Evolutionary conservation across 1,140 invertebrate genomes (phyloP), one percentile per base, ranked within the genome.

Genomic region (Steinernema khuongi): DNA sequence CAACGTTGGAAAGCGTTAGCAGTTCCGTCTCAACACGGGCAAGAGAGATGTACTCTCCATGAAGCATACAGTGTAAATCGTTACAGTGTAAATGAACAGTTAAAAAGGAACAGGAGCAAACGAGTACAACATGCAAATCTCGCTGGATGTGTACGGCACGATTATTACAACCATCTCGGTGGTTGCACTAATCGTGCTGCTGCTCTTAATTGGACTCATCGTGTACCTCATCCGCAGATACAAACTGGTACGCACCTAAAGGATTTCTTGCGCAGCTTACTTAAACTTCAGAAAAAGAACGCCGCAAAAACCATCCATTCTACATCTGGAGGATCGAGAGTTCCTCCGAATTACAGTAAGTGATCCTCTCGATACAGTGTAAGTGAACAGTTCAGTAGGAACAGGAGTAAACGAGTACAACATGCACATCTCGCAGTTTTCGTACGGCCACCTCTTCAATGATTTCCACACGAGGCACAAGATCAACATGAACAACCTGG

Each of bases 1-100:
- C 96, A n/a, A 99, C 92, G 28, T 95, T 86, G 1, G 93, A 91
- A 82, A 91, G 94, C 0, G 94, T 96, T 86, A 97, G 96, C 77
- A 98, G 87, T 84, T 93, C 92, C 0, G 94, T 90, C 87, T 93
- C 90, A 11, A 97, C 93, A 87, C 94, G 94, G 43, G 93, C 86
- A 30, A 89, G 82, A 17, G 88, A 88, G 22, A 89, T 85, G 85
- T 98, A 99, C 88, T 99, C 96, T 67, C 96, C 96, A 30, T 93
- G 91, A 87, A 97, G 94, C 7, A 98, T n/a, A n/a, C n/a, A n/a
- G n/a, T n/a, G n/a, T n/a, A n/a, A n/a, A n/a, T 41, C 7, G n/a
- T 11, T 41, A 7, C n/a, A 11, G 7, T 11, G 36, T 41, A 41
- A 11, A 7, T 11, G 7, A 41, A 11, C 7, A 41, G n/a, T 41